These are phyloP conservation scores for Eubucco bourcierii DNA, from an alignment of 2,113 vertebrate genomes.

Conservation along the genomic window DNA sequence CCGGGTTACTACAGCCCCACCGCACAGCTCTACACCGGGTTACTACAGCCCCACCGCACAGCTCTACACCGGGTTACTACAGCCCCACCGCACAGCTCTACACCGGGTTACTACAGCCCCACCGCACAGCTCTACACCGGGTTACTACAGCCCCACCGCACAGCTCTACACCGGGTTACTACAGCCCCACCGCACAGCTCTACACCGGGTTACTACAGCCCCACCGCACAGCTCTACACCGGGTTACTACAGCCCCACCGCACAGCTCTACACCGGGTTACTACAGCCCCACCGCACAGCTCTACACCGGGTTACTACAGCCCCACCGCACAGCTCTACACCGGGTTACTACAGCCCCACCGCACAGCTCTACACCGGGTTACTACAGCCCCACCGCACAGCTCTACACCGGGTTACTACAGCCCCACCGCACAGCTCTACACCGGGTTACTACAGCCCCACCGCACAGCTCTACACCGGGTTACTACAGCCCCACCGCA, in stretches of 20 bases:
- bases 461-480: not conserved
- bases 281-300: not conserved
- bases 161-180: not conserved
- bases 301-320: too few species aligned
- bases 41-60: not conserved
- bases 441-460: not conserved
- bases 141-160: not conserved
- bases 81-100: too few species aligned
- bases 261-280: too few species aligned
- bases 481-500: too few species aligned
- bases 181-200: not conserved
- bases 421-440: not conserved
- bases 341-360: too few species aligned
- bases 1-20: not conserved
- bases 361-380: not conserved
- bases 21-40: too few species aligned
- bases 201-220: not conserved
- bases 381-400: not conserved
- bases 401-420: not conserved
- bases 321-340: too few species aligned
- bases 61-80: too few species aligned
- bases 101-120: too few species aligned
- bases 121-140: too few species aligned
- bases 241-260: not conserved
- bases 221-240: rapidly evolving